Percentiles rank a stretch among this genome's conserved stretches.
Evolutionary conservation across 2,113 vertebrate genomes (phyloP).

Genomic region (Calypte anna): DNA sequence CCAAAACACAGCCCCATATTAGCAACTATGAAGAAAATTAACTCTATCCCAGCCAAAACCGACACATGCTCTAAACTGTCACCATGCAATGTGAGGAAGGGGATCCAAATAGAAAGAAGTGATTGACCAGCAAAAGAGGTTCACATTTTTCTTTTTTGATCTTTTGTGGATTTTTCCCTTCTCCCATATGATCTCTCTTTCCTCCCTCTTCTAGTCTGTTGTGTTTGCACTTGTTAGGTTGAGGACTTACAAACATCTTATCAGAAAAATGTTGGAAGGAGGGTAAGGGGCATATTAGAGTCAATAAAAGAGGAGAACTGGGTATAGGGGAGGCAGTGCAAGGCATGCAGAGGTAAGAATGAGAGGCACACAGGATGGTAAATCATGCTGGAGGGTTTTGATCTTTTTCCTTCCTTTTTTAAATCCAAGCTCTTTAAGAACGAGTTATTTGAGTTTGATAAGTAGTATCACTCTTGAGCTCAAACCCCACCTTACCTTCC

Average conservation of each 20-base stretch:
- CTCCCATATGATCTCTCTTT: constrained; percentile 13
- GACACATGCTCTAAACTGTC: no score
- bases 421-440: not conserved
- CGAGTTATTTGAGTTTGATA: not conserved
- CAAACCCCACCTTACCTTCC: not conserved
- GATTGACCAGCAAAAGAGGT: not conserved
- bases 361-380: not conserved
- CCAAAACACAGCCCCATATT: no score
- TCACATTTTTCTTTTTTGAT: constrained; percentile 29
- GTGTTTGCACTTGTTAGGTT: constrained; percentile 37
- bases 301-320: not conserved
- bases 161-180: constrained; percentile 37
- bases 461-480: not conserved
- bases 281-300: not conserved
- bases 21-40: no score
- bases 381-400: not conserved
- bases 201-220: constrained; percentile 36
- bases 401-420: not conserved
- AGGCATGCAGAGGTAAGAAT: not conserved
- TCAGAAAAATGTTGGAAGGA: constrained; percentile 46
- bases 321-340: not conserved
- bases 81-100: not conserved
- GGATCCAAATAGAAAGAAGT: not conserved
- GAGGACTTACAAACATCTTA: constrained; percentile 44
- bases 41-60: no score